Base-by-base conservation (phyloP, 1,140 invertebrate genomes). In the Anadara kagoshimensis region DNA sequence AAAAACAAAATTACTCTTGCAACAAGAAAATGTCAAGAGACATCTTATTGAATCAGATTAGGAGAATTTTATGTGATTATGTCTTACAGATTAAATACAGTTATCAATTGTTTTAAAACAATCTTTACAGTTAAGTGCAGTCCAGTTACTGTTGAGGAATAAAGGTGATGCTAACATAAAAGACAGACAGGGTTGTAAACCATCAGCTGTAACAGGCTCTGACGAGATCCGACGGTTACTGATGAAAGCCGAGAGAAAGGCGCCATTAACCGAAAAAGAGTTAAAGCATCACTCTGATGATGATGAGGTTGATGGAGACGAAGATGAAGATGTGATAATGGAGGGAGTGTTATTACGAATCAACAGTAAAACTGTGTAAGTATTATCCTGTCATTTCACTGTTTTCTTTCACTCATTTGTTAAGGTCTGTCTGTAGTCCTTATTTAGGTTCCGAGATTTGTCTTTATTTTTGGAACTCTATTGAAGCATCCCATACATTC, bases 311-410 rank as follows among this genome's bases (percentile, higher is more conserved):
- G 66, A 62, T 58, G 65, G 70, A 66, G 73, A 64, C 51, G 44
- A 64, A 51, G 73, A 69, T 26, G 1, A 14, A n/a, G 56, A 54
- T 70, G 53, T 54, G 11, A 1, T 73, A 26, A 44, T 36, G 63
- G 64, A 68, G 53, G 74, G 63, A 0, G 69, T 67, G 1, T 41
- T 81, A 2, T 26, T 78, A 18, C 70, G 79, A 58, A 73, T 81
- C 26, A 76, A 78, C 51, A 83, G 79, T 57, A 85, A 82, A 73
- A 80, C 76, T 56, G 70, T 85, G 83, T 85, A 79, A 69, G 81
- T 74, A 18, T 49, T 36, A 7, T 20, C 18, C 16, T 11, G 8
- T 18, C 22, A 63, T 11, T 14, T 14, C 12, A n/a, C 18, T 41
- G 16, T 45, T 41, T 59, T 58, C 2, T n/a, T 18, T 41, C 14